Conservation (phyloP, 2,113 vertebrate genomes). For the Erpornis zantholeuca region DNA sequence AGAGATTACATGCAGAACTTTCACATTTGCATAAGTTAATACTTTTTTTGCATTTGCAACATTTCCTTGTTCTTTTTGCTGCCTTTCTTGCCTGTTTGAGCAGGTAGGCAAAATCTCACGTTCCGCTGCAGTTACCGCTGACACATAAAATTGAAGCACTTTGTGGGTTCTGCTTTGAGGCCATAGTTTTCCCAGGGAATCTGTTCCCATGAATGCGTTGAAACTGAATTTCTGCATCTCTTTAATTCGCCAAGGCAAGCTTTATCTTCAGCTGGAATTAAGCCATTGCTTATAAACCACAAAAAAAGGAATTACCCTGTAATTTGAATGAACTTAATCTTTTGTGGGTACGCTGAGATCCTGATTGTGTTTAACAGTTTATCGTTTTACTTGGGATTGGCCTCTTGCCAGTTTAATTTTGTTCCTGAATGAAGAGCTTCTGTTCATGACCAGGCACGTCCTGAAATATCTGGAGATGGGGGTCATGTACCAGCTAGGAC, state of each 20-base stretch:
- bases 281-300: not conserved
- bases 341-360: not conserved
- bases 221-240: not conserved
- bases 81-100: not conserved
- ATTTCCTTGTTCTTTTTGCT: not conserved
- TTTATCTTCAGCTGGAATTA: slow-evolving; percentile 16
- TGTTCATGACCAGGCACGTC: not conserved
- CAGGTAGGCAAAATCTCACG: not conserved
- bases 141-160: not conserved
- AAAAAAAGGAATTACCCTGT: not conserved
- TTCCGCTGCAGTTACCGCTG: not conserved
- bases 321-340: slow-evolving; percentile 7
- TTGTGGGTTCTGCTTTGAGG: not conserved
- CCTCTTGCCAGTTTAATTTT: not conserved
- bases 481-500: not conserved
- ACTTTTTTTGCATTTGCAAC: not conserved
- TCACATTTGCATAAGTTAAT: not conserved
- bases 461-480: not conserved
- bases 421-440: not conserved
- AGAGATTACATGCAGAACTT: not conserved
- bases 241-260: not conserved
- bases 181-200: not conserved
- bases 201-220: not conserved
- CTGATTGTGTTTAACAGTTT: not conserved
- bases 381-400: not conserved